Evolutionary conservation across 2,888 invertebrate species (phyloP), one percentile per base, ranked within the genome.

Genomic region (Eugnorisma glareosa): DNA sequence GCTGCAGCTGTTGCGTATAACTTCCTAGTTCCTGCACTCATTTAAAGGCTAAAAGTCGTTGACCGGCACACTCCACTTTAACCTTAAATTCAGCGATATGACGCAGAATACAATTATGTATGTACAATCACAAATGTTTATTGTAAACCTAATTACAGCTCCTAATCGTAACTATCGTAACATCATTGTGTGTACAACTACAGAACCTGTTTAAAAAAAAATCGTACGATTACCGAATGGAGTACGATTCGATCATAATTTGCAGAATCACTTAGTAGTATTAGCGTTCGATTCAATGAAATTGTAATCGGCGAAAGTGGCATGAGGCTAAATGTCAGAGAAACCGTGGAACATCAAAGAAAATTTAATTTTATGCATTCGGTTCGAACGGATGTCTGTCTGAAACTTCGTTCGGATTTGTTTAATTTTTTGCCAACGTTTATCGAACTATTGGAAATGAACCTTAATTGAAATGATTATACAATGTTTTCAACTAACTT

Each of bases 21-120:
- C 94, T 95, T 95, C 94, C 94, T 94, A 91, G 94, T 95, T 95
- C 94, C 94, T 94, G 88, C 89, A 91, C 93, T 91, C 91, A 91
- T 93, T 92, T 93, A 92, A 82, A 88, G 81, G 79, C 77, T 75
- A 80, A 88, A 91, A 92, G 93, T 93, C 93, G 91, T 90, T 91
- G 92, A 91, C 92, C 92, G 91, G 83, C 86, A 85, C 85, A 84
- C 82, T 82, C 64, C 75, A 82, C 77, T 86, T 79, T 79, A 77
- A 77, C 76, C 74, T 82, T 84, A 84, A 79, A 75, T 82, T 79
- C 61, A 54, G 75, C 76, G 74, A 77, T 79, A 81, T 69, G 78
- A 73, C 85, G 61, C 73, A 37, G 57, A 75, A 72, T 70, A 67
- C 31, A 43, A 74, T 43, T 48, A 71, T 48, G 31, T 40, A 68